These are phyloP conservation scores for Drosophila chauvacae DNA, from an alignment of 1,140 invertebrate genomes.

Conservation along the genomic window DNA sequence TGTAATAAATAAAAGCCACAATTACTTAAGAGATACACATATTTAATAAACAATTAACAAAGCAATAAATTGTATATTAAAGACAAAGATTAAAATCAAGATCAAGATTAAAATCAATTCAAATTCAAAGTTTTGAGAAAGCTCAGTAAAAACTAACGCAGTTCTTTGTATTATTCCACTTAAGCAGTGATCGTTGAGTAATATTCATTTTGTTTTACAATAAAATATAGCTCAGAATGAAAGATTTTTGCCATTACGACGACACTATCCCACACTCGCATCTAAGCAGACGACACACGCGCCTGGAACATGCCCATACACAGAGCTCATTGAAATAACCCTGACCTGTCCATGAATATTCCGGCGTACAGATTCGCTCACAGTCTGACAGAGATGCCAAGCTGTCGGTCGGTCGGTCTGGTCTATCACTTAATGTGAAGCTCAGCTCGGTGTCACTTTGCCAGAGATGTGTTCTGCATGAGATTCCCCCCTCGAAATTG, in stretches of 20 bases:
- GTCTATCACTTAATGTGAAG: conserved; percentile 4
- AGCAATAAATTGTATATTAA: conserved; percentile 1
- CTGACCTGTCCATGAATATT: conserved; percentile 21
- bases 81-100: background rate
- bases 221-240: background rate
- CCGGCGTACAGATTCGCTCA: background rate
- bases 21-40: background rate
- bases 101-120: background rate
- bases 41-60: background rate
- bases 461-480: background rate
- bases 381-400: conserved; percentile 12
- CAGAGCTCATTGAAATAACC: conserved; percentile 12
- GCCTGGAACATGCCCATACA: conserved; percentile 1
- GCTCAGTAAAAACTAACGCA: background rate
- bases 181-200: background rate
- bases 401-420: conserved; percentile 3
- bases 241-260: conserved; percentile 3
- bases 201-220: background rate
- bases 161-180: background rate
- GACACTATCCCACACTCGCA: conserved; percentile 3
- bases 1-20: conserved; percentile 5
- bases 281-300: conserved; percentile 7
- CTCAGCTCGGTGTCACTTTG: conserved; percentile 3
- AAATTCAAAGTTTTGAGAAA: background rate
- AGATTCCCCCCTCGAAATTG: conserved; percentile 2